Evolutionary conservation across 2,797 vertebrate species (phyloP).

Genomic region (Cyclopterus lumpus): DNA sequence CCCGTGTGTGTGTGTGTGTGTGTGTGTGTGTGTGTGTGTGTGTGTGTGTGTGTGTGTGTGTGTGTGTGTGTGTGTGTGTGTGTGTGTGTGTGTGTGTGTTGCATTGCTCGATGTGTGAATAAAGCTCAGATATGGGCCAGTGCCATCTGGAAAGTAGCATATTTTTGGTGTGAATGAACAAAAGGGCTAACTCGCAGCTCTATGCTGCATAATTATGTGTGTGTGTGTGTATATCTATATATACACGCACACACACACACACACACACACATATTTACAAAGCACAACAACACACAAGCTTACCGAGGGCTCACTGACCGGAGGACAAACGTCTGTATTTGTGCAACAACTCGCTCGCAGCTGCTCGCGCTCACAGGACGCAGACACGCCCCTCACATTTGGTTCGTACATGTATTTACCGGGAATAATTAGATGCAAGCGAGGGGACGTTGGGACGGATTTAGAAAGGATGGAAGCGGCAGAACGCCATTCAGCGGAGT

Average conservation of each 20-base stretch:
- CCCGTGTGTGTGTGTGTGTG: neutral
- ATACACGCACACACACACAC: neutral
- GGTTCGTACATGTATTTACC: constrained; percentile 56
- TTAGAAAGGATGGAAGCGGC: constrained; percentile 42
- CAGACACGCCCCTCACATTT: constrained; percentile 56
- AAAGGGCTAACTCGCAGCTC: constrained; percentile 55
- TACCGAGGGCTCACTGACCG: no score
- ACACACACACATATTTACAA: neutral
- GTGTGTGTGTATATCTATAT: neutral
- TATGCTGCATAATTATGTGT: constrained; percentile 56
- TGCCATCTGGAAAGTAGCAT: constrained; percentile 71
- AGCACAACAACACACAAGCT: no score
- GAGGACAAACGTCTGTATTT: constrained; percentile 18
- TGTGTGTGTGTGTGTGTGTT: neutral
- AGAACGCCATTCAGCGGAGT: neutral
- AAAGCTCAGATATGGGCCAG: constrained; percentile 59
- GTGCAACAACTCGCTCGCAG: constrained; percentile 47
- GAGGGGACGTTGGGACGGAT: constrained; percentile 5
- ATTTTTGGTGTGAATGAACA: constrained; percentile 64
- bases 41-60: neutral
- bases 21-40: neutral
- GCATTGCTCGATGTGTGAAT: constrained; percentile 37
- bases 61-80: neutral
- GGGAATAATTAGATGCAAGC: constrained; percentile 55
- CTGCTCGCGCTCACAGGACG: constrained; percentile 54